A percentile compares a stretch with the other conserved stretches of the same genome.
These are phyloP conservation scores for Stichodactyla helianthus DNA, from an alignment of 64 coral and sea anemone species.

Conservation along the genomic window DNA sequence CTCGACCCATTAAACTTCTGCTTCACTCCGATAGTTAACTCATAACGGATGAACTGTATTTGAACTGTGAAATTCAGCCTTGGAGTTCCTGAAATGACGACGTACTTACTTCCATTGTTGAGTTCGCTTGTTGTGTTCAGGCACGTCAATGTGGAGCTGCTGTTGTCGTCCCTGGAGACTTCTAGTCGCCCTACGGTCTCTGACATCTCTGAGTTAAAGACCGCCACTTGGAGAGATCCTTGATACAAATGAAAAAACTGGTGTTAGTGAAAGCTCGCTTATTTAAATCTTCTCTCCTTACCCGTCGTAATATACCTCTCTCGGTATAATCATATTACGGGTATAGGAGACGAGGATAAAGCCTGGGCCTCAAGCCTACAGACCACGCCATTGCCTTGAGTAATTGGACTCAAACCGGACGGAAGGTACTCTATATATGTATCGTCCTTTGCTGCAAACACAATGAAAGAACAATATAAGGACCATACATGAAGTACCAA, in stretches of 20 bases:
- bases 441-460: no score
- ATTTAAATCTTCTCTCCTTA: no score
- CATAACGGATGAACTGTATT: neutral
- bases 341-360: no score
- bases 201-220: constrained; percentile 7
- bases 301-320: no score
- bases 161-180: neutral
- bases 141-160: neutral
- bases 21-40: neutral
- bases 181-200: constrained; percentile 18
- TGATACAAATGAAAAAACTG: neutral
- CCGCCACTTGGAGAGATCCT: constrained; percentile 37
- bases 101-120: neutral
- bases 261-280: neutral
- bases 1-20: neutral
- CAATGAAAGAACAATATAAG: no score
- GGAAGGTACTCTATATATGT: no score
- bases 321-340: no score
- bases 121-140: neutral
- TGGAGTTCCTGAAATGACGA: constrained; percentile 34
- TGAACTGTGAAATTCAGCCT: neutral
- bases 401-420: no score
- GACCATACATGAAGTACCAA: no score
- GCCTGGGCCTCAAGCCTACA: no score
- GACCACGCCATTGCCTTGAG: no score